Evolutionary conservation across 2,113 vertebrate genomes (phyloP), one percentile per base, ranked within the genome.

Genomic region (Tylochromis polylepis): DNA sequence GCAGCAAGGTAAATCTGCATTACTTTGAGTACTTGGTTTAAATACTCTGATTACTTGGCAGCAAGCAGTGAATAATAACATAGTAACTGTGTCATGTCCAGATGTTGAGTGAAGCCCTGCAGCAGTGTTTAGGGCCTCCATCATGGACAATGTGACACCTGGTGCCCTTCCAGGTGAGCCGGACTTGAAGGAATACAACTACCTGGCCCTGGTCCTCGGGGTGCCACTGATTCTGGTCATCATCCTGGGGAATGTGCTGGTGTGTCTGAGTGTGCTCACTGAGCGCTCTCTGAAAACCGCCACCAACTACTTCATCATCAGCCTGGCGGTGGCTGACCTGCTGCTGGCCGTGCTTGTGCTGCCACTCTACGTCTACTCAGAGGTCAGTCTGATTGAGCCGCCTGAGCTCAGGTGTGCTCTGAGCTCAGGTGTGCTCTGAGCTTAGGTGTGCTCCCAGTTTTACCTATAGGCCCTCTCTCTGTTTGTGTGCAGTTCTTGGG

Each of bases 231-330:
- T 97, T 89, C 87, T 96, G 51, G 49, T 95, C 87, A 96, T 95
- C 88, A 94, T 97, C 79, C 87, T 96, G 90, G 96, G 96, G 5
- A 97, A 97, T 53, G 67, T 96, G 24, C 91, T 97, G 85, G 96
- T 97, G 80, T 96, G 96, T 89, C 89, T 97, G 82, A 97, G 96
- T 10, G 95, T 97, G 57, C 91, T 96, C 31, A 96, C 95, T 0
- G 95, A 97, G 92, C 93, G 93, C 38, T 95, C 96, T 4, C 94
- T 97, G 16, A 96, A 97, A 83, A 97, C 96, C 0, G 95, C 96
- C 59, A 97, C 96, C 57, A 97, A 97, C 88, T 97, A 97, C 92
- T 97, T 97, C 91, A 97, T 96, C 55, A 93, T 96, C 83, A 96
- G 96, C 91, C 90, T 96, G 89, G 93, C 96, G 0, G 95, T 93